These are phyloP conservation scores for Alentia gelatinosa DNA, from an alignment of 2,888 invertebrate genomes.

Conservation along the genomic window DNA sequence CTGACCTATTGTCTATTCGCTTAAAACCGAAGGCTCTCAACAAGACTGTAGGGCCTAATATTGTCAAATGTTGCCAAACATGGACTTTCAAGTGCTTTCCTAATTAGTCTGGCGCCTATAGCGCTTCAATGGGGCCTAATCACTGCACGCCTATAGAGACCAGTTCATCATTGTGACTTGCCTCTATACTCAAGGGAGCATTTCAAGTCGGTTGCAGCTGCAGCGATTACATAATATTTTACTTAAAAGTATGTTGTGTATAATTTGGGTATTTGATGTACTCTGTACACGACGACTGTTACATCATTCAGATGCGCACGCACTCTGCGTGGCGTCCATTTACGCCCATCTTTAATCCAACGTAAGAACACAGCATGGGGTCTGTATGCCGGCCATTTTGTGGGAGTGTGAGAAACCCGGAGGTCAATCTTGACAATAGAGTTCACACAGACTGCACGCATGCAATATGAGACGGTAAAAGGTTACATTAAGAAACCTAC, in stretches of 20 bases:
- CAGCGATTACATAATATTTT: constrained; percentile 11
- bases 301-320: constrained; percentile 6
- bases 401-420: neutral
- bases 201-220: neutral
- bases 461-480: neutral
- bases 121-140: neutral
- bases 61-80: constrained; percentile 19
- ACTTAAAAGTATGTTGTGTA: constrained; percentile 21
- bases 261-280: constrained; percentile 43
- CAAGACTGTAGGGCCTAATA: neutral
- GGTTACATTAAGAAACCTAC: neutral
- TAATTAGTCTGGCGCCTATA: neutral
- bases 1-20: too few species aligned
- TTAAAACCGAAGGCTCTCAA: neutral
- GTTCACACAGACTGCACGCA: neutral
- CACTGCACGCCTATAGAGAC: neutral
- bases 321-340: constrained; percentile 16
- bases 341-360: neutral
- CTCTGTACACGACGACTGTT: neutral
- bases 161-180: neutral
- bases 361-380: neutral
- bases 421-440: neutral
- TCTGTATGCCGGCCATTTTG: neutral
- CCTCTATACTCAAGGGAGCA: neutral
- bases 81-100: neutral